These are phyloP conservation scores for Pseudococcus longispinus DNA, from an alignment of 2,888 invertebrate species.

Conservation along the genomic window DNA sequence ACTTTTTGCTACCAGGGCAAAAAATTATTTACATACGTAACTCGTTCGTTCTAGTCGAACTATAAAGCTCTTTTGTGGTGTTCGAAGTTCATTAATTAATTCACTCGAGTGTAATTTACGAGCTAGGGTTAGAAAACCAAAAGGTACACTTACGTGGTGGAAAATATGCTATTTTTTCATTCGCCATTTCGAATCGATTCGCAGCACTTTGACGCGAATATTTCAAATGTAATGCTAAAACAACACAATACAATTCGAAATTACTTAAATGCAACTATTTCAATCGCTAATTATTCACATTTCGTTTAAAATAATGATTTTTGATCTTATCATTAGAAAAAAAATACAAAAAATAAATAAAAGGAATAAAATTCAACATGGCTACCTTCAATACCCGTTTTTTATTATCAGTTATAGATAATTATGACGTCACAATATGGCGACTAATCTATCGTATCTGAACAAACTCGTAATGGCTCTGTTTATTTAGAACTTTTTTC, in stretches of 20 bases:
- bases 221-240: not conserved
- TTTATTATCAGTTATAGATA: too few relatives aligned
- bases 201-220: not conserved
- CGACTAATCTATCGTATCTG: too few relatives aligned
- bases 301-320: too few relatives aligned
- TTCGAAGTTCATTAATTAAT: not conserved
- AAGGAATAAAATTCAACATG: too few relatives aligned
- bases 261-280: not conserved
- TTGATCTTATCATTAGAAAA: too few relatives aligned
- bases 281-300: too few relatives aligned
- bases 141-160: not conserved
- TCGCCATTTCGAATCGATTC: not conserved
- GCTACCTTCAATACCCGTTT: too few relatives aligned
- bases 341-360: too few relatives aligned
- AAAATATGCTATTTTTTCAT: not conserved
- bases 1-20: not conserved
- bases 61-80: not conserved
- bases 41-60: not conserved
- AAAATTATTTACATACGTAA: slow-evolving; percentile 6
- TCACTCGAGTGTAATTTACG: not conserved
- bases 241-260: not conserved
- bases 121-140: not conserved
- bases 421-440: too few relatives aligned
- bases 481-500: too few relatives aligned
- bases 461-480: too few relatives aligned